Evolutionary conservation across 2,888 invertebrate species (phyloP).

Genomic region (Pharmacophagus antenor): DNA sequence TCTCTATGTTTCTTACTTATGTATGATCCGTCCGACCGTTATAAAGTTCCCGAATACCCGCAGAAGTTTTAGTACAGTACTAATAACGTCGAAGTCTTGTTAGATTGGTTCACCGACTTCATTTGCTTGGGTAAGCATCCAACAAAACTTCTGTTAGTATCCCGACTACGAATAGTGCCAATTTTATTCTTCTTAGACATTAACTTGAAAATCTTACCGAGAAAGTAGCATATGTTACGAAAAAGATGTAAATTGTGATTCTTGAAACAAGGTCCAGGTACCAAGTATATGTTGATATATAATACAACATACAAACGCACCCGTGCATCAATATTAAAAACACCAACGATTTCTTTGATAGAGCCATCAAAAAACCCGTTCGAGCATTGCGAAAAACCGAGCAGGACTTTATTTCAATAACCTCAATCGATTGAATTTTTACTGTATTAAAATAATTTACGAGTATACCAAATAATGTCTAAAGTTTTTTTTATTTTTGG

Average conservation of each 20-base stretch:
- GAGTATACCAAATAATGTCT: too few species aligned
- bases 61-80: slow-evolving; percentile 1
- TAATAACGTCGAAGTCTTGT: slow-evolving; percentile 1
- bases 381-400: not conserved
- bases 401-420: too few species aligned
- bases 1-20: slow-evolving; percentile 1
- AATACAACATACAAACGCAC: not conserved
- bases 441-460: too few species aligned
- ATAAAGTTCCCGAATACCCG: slow-evolving; percentile 2
- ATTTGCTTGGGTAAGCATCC: not conserved
- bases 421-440: too few species aligned
- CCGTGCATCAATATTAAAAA: not conserved
- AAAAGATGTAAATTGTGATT: too few species aligned
- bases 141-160: slow-evolving; percentile 1
- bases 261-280: too few species aligned
- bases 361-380: not conserved
- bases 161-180: not conserved
- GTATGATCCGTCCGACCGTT: slow-evolving; percentile 1
- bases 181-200: not conserved
- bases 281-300: not conserved
- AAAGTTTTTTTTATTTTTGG: too few species aligned
- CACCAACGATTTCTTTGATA: not conserved
- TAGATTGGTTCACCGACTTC: slow-evolving; percentile 1
- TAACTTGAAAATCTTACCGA: too few species aligned
- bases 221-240: too few species aligned